Base-by-base conservation (phyloP, 2,113 vertebrate species). In the Cyprinodon brontotheroides region DNA sequence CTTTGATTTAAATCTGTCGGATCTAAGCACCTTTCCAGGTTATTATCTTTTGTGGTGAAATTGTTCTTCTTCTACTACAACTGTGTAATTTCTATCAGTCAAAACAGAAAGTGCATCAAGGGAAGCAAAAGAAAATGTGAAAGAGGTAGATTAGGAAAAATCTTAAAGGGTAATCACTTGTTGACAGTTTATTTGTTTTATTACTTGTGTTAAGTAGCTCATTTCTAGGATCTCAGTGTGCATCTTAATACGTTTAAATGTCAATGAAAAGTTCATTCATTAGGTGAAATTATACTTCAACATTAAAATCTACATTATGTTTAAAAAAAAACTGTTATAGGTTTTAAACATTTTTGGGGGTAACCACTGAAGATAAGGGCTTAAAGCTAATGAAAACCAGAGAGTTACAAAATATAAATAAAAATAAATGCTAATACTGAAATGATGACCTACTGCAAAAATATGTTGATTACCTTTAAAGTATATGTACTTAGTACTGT, bases 1-100 rank as follows among this genome's bases (percentile, higher is more conserved):
- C 89, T 83, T 80, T 83, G 83, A 82, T 87, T 88, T 88, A 87
- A 82, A 90, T 87, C 89, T 81, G 73, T 78, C 79, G 73, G 79
- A 90, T 82, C 86, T 76, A 85, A 79, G 72, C 72, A 71, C 82
- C 75, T 86, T 87, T 86, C 50, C 67, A 74, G 70, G 53, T 90
- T 86, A 89, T 91, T 86, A 89, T 82, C 75, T 78, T 86, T 71
- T 68, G 80, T 69, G 40, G 74, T 17, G 14, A 17, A 75, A 86
- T 75, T 81, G 74, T 85, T 77, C 77, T 71, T 68, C 41, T 50
- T 74, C 75, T 77, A 22, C 70, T 75, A 45, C 61, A 70, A 65
- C 66, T 62, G 37, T 68, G 61, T 80, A 59, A 82, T 83, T 90
- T 84, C 77, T 72, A 86, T 89, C 77, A 82, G 82, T 90, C 87